Percentiles rank a stretch among this genome's conserved stretches.
Evolutionary conservation across 2,797 vertebrate genomes (phyloP).

Genomic region (Peromyscus aztecus): DNA sequence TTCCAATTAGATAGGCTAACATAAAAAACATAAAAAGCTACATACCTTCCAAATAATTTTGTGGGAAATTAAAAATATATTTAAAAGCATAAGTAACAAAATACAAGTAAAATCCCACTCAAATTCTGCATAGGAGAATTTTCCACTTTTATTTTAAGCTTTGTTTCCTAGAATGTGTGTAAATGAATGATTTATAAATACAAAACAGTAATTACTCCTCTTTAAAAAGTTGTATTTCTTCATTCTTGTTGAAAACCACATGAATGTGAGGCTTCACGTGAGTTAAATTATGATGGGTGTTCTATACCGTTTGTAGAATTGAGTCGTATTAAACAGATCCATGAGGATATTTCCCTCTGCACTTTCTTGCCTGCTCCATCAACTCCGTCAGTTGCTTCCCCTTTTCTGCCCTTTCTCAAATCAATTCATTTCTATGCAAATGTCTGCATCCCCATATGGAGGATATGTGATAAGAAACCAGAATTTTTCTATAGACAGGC

Average conservation of each 20-base stretch:
- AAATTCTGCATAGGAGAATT: not conserved
- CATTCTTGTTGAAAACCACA: constrained; percentile 77
- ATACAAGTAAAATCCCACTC: not conserved
- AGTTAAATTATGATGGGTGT: constrained; percentile 75
- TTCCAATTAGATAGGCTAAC: not conserved
- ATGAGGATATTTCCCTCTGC: constrained; percentile 36
- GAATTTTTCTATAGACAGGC: constrained; percentile 81
- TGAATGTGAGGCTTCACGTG: constrained; percentile 61
- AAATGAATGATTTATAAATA: constrained; percentile 81
- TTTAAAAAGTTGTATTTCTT: constrained; percentile 71
- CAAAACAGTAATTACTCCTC: constrained; percentile 75
- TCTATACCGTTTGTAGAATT: constrained; percentile 41
- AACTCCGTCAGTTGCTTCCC: constrained; percentile 26
- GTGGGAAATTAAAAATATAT: not conserved
- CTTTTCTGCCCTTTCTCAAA: constrained; percentile 77
- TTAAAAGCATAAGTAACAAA: not conserved
- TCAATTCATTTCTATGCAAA: constrained; percentile 83
- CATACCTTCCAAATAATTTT: not conserved
- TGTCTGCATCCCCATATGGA: constrained; percentile 78
- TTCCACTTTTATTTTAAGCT: not conserved
- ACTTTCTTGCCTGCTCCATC: not conserved
- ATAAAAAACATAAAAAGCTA: not conserved
- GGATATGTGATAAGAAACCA: constrained; percentile 73
- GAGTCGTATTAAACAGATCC: constrained; percentile 56
- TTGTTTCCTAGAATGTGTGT: not conserved